A percentile compares a stretch with the other conserved stretches of the same genome.
phyloP scores from a whole-genome alignment of 2,113 vertebrate species.

The Ciconia maguari region DNA sequence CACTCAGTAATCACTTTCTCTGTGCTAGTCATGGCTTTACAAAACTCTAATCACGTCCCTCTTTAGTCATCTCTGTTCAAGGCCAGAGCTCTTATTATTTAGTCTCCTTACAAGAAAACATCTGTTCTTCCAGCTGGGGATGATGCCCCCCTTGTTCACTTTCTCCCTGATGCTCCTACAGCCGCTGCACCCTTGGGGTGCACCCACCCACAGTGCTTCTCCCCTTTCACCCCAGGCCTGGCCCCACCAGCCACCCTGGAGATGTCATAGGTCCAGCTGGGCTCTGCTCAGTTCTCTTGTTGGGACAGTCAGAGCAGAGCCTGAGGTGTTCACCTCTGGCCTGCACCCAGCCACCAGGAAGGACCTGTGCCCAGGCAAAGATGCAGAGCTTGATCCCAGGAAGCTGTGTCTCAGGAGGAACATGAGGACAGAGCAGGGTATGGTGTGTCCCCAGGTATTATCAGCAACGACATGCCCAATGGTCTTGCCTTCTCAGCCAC shows the following conservation, averaged over 20 bases:
- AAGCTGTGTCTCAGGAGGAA: background rate
- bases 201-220: background rate
- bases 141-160: background rate
- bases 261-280: background rate
- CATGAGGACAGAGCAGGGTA: background rate
- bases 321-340: accelerated
- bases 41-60: background rate
- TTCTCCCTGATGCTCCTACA: background rate
- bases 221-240: background rate
- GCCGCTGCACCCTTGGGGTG: accelerated
- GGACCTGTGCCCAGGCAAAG: background rate
- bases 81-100: slow-evolving; percentile 9
- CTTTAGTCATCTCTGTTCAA: background rate
- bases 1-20: background rate
- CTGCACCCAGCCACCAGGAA: accelerated
- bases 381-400: background rate
- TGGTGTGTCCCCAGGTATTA: background rate
- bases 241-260: background rate
- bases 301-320: background rate
- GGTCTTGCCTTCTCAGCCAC: background rate
- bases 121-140: background rate
- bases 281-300: background rate
- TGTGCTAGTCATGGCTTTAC: background rate
- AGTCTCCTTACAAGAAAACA: background rate
- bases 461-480: background rate